These are phyloP conservation scores for Cebus imitator DNA, from an alignment of 2,113 vertebrate species.

Conservation along the genomic window DNA sequence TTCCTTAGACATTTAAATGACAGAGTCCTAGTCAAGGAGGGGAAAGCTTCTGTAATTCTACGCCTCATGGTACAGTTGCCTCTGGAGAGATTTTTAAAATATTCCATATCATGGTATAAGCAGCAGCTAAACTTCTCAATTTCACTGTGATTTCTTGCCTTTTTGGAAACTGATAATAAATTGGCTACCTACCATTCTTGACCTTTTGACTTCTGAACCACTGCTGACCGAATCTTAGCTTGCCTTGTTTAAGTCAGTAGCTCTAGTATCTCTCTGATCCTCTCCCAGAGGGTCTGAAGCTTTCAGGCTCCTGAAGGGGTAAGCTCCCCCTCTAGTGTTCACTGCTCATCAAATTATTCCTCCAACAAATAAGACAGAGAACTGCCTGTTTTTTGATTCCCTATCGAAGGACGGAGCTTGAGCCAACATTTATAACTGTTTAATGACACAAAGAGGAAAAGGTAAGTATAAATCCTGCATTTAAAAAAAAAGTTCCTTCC, in stretches of 20 bases:
- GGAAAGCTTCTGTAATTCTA: conserved; percentile 88
- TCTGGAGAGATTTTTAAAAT: conserved; percentile 91
- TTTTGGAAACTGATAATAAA: conserved; percentile 86
- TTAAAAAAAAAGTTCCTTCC: background rate
- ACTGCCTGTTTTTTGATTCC: conserved; percentile 60
- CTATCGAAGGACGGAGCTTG: conserved; percentile 47
- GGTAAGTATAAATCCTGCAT: conserved; percentile 48
- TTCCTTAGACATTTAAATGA: conserved; percentile 95
- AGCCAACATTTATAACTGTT: conserved; percentile 44
- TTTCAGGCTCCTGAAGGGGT: conserved; percentile 87
- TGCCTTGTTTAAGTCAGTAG: conserved; percentile 86
- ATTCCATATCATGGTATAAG: conserved; percentile 86
- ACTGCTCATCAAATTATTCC: conserved; percentile 85
- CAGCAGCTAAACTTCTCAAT: conserved; percentile 87
- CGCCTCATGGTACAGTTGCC: conserved; percentile 91
- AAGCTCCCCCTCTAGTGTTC: conserved; percentile 99
- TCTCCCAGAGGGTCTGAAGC: conserved; percentile 80
- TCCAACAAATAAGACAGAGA: conserved; percentile 74
- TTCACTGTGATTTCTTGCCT: conserved; percentile 83
- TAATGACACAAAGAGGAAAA: conserved; percentile 57
- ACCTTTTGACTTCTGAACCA: conserved; percentile 92
- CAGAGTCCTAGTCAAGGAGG: conserved; percentile 78
- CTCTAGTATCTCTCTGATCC: conserved; percentile 81
- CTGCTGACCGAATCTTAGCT: conserved; percentile 86
- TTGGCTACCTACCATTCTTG: conserved; percentile 85